Evolutionary conservation across 2,888 invertebrate species (phyloP), one percentile per base, ranked within the genome.

Genomic region (Rhorus exstirpatorius): DNA sequence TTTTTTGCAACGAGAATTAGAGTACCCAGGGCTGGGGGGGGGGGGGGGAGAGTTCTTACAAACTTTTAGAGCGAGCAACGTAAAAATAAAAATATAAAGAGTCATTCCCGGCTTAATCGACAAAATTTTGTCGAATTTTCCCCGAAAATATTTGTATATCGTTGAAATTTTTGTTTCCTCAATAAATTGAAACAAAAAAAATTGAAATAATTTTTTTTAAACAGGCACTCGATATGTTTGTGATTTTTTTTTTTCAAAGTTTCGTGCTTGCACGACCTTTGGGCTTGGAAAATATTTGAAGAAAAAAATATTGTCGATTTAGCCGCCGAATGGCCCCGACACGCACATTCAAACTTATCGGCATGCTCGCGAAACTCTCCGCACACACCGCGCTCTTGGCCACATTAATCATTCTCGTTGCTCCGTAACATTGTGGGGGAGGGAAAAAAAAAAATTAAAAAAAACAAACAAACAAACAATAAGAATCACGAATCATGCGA

Each of bases 351-450:
- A 12, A 35, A 51, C 41, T 63, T 31, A 26, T 19, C 35, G 55
- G 82, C 82, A 83, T 83, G 82, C 35, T 68, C 31, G 65, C 53
- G 58, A 78, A n/a, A 63, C 17, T 78, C 41, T 12, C 12, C 38
- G 26, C 24, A 53, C 46, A 14, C n/a, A n/a, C n/a, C n/a, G n/a
- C 26, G 44, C 31, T 21, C 6, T 65, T 46, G 17, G n/a, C 38
- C 21, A 60, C 7, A 14, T 21, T 6, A 26, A n/a, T 35, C n/a
- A 61, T 49, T 19, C 26, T 67, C 4, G 14, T 67, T 49, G 6
- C 10, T 65, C 51, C 49, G 2, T 26, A 14, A n/a, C n/a, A n/a
- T n/a, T n/a, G n/a, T n/a, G n/a, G n/a, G n/a, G n/a, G n/a, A n/a
- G n/a, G n/a, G n/a, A n/a, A n/a, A n/a, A n/a, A n/a, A n/a, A n/a